Conservation (phyloP, 1,140 invertebrate species). For the Aleiodes sp. region DNA sequence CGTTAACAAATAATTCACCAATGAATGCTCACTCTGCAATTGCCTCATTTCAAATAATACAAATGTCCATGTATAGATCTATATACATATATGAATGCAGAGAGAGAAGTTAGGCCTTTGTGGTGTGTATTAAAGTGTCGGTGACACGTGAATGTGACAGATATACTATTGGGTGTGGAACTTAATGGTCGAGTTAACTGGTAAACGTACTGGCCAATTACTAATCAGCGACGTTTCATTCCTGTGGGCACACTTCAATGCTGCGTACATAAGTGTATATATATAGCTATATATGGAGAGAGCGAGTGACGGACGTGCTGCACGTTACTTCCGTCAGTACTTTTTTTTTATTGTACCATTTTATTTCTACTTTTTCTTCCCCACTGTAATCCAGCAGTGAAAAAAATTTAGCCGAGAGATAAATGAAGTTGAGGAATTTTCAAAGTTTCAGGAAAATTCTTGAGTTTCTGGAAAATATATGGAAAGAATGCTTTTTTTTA, state of each 20-base stretch:
- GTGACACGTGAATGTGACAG: constrained; percentile 28
- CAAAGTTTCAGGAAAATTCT: no score
- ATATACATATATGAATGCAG: background rate
- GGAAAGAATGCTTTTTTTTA: no score
- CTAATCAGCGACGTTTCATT: constrained; percentile 40
- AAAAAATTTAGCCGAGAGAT: background rate
- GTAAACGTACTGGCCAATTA: constrained; percentile 39
- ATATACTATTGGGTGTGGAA: constrained; percentile 29
- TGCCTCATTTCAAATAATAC: constrained; percentile 32
- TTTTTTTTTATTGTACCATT: background rate
- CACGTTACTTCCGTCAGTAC: background rate
- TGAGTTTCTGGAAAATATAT: no score
- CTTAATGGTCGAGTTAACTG: constrained; percentile 43
- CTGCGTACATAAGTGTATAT: background rate
- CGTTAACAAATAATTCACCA: constrained; percentile 8
- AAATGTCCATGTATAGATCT: background rate
- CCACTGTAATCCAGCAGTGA: background rate
- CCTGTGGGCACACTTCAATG: constrained; percentile 2
- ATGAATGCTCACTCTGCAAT: constrained; percentile 28
- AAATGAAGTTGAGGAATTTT: no score
- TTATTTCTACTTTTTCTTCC: background rate
- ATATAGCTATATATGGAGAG: no score
- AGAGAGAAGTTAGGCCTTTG: constrained; percentile 5
- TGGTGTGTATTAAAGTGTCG: constrained; percentile 19
- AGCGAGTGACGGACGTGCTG: background rate